Evolutionary conservation across 2,113 vertebrate genomes (phyloP).

Genomic region (Petrocephalus zakoni): DNA sequence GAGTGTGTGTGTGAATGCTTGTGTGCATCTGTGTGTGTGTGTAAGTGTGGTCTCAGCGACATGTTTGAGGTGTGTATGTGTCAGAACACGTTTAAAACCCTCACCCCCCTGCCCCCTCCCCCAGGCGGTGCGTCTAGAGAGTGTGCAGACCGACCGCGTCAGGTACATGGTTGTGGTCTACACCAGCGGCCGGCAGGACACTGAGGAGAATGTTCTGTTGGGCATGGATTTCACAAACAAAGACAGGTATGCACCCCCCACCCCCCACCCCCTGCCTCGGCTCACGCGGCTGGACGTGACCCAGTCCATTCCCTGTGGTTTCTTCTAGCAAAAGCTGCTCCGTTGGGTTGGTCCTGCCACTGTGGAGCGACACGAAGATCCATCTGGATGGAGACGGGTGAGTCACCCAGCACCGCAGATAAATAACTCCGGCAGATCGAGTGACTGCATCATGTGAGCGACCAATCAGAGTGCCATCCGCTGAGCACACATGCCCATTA

Average conservation of each 20-base stretch:
- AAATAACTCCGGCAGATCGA: neutral
- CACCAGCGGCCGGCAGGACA: slow-evolving; percentile 84
- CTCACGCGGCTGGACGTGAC: neutral
- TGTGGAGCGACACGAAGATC: slow-evolving; percentile 96
- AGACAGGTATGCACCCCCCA: slow-evolving; percentile 68
- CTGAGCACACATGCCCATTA: neutral
- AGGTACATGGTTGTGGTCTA: slow-evolving; percentile 97
- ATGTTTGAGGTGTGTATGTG: neutral
- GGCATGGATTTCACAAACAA: slow-evolving; percentile 92
- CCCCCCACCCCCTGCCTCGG: neutral
- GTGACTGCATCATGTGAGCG: neutral
- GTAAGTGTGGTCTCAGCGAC: neutral
- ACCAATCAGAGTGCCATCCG: neutral
- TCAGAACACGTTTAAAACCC: neutral
- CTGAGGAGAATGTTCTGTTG: slow-evolving; percentile 86
- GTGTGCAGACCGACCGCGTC: slow-evolving; percentile 80
- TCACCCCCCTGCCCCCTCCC: neutral
- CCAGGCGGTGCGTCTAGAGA: slow-evolving; percentile 89
- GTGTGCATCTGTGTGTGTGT: neutral
- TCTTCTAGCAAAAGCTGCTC: slow-evolving; percentile 77
- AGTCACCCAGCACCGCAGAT: slow-evolving; percentile 40
- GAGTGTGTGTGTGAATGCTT: neutral
- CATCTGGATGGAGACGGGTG: slow-evolving; percentile 95
- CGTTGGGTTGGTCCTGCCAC: slow-evolving; percentile 89
- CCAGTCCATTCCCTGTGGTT: neutral